Conservation (phyloP, 2,888 invertebrate species). For the Steinernema hermaphroditum region DNA sequence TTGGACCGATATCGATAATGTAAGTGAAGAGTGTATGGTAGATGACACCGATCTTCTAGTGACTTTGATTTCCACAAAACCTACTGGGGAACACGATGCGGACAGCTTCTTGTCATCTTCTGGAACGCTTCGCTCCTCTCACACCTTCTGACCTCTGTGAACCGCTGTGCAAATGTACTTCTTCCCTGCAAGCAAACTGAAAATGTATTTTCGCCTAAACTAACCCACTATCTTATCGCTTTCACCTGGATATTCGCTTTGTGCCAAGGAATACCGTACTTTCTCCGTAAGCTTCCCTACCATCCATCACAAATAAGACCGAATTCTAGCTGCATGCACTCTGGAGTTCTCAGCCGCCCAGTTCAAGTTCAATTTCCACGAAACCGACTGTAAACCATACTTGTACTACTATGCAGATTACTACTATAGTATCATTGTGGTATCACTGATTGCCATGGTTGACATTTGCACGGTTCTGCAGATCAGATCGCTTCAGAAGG, state of each 20-base stretch:
- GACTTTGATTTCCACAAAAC: background rate
- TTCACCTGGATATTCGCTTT: slow-evolving; percentile 43
- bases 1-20: background rate
- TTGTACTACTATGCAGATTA: background rate
- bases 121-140: slow-evolving; percentile 51
- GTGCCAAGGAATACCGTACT: slow-evolving; percentile 43
- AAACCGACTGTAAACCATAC: background rate
- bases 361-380: background rate
- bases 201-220: slow-evolving; percentile 14
- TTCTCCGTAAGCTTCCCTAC: slow-evolving; percentile 36
- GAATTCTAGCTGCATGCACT: background rate
- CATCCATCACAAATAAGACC: background rate
- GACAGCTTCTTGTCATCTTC: slow-evolving; percentile 48
- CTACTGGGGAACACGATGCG: background rate
- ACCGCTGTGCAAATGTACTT: slow-evolving; percentile 43
- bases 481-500: too few relatives aligned
- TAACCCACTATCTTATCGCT: slow-evolving; percentile 36
- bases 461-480: too few relatives aligned
- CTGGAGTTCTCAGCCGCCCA: background rate
- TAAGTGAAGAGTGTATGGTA: background rate
- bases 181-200: slow-evolving; percentile 34
- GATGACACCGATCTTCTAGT: background rate
- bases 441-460: background rate
- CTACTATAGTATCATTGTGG: background rate
- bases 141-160: slow-evolving; percentile 45